These are phyloP conservation scores for Podotricha telesiphe DNA, from an alignment of 2,888 invertebrate species.

Conservation along the genomic window DNA sequence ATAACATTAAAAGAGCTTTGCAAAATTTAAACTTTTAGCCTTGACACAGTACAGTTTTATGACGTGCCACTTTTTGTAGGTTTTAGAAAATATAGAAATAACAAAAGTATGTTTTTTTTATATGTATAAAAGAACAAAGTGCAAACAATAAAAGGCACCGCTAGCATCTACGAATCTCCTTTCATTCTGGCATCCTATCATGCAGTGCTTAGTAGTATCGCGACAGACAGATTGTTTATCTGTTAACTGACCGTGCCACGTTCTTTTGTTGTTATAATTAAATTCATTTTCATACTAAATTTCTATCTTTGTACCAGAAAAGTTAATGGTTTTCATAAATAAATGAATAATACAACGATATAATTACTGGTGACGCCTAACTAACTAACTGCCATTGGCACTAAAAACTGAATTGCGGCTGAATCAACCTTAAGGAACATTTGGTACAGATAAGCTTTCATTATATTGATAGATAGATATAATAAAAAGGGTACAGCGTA, in stretches of 20 bases:
- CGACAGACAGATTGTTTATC: constrained; percentile 12
- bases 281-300: constrained; percentile 16
- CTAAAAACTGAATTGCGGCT: no score
- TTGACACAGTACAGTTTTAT: no score
- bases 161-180: neutral
- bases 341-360: neutral
- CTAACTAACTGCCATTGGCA: no score
- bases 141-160: constrained; percentile 20
- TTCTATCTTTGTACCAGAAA: neutral
- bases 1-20: no score
- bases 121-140: neutral
- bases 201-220: neutral
- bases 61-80: no score
- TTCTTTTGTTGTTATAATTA: constrained; percentile 22
- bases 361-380: no score
- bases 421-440: no score
- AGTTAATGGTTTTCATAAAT: neutral
- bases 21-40: no score
- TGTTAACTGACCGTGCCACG: constrained; percentile 3
- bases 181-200: constrained; percentile 12
- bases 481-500: no score
- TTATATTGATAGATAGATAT: no score
- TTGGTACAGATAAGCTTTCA: no score
- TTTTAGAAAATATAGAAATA: neutral
- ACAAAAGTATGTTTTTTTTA: no score